These are phyloP conservation scores for Periphyllus acericola DNA, from an alignment of 2,888 invertebrate genomes.

Conservation along the genomic window DNA sequence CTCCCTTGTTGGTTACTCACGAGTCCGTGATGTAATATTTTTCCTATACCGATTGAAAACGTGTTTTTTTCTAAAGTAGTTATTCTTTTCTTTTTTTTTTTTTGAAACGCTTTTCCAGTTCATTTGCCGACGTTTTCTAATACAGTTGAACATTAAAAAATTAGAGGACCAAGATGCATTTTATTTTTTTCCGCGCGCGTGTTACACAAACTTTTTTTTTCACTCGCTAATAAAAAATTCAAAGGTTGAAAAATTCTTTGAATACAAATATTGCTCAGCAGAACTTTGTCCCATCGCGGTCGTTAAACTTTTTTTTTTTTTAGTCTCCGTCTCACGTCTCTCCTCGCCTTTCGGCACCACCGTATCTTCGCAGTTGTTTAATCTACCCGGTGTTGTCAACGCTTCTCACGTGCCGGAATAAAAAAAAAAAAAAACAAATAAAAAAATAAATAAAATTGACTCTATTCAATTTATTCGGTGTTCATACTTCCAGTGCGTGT, in stretches of 20 bases:
- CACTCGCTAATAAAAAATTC: slow-evolving; percentile 51
- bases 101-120: background rate
- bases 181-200: slow-evolving; percentile 38
- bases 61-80: background rate
- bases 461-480: slow-evolving; percentile 58
- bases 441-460: slow-evolving; percentile 43
- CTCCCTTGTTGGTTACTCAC: background rate
- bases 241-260: slow-evolving; percentile 58
- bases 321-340: background rate
- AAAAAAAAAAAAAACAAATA: slow-evolving; percentile 23
- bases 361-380: slow-evolving; percentile 38
- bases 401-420: slow-evolving; percentile 48
- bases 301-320: slow-evolving; percentile 56
- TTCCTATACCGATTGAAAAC: background rate
- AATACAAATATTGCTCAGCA: slow-evolving; percentile 55
- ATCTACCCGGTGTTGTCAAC: slow-evolving; percentile 50
- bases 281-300: slow-evolving; percentile 57
- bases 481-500: slow-evolving; percentile 22
- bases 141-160: slow-evolving; percentile 1
- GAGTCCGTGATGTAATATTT: background rate
- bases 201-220: slow-evolving; percentile 47
- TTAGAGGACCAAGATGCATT: slow-evolving; percentile 3
- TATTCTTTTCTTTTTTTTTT: background rate
- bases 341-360: background rate
- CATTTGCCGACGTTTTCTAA: background rate